Evolutionary conservation across 2,797 vertebrate species (phyloP).

Genomic region (Atherinosoma microstoma): DNA sequence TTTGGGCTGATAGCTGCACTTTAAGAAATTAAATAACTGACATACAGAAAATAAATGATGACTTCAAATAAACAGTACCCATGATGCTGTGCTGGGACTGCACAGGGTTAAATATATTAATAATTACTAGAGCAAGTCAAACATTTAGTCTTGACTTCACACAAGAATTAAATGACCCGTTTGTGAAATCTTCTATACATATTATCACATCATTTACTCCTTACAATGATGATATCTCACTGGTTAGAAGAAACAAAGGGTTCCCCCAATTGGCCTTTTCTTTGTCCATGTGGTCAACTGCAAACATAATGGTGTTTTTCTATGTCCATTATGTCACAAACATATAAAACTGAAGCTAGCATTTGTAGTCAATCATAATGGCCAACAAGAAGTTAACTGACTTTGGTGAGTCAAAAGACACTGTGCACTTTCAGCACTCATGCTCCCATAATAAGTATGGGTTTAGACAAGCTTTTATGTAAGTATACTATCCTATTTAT

Average conservation of each 20-base stretch:
- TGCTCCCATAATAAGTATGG: no score
- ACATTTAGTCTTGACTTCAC: neutral
- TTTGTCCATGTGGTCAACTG: no score
- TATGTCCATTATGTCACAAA: neutral
- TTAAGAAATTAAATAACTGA: neutral
- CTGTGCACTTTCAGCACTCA: no score
- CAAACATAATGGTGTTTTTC: no score
- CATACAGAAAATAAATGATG: neutral
- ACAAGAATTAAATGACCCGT: neutral
- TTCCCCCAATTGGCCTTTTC: neutral
- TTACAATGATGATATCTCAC: neutral
- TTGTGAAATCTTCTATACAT: neutral
- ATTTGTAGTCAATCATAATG: no score
- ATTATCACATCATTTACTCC: neutral
- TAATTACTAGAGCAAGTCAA: neutral
- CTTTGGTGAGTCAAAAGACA: no score
- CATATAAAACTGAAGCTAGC: neutral
- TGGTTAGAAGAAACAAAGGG: neutral
- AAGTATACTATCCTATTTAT: neutral
- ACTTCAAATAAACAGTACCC: conserved; percentile 1
- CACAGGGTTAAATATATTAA: neutral
- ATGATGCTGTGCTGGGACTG: neutral
- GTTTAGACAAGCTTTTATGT: neutral
- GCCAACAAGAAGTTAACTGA: no score
- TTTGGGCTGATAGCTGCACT: neutral